Base-by-base conservation (phyloP, 2,888 invertebrate species). In the Drosophila putrida region DNA sequence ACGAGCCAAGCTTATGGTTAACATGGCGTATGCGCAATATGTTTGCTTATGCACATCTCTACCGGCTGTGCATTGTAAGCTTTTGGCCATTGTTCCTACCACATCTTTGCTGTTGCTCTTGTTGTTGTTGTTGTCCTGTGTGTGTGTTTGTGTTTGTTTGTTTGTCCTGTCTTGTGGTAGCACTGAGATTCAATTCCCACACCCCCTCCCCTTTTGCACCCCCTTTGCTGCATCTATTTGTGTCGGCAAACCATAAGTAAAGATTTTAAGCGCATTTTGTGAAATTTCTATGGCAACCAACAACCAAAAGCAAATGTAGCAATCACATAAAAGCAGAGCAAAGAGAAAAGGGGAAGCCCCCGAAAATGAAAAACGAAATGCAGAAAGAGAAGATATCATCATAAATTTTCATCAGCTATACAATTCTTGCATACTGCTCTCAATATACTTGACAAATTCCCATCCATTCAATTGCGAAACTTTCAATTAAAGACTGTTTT, bases 11-110 rank as follows among this genome's bases (percentile, higher is more conserved):
- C 90, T 76, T 88, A 75, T 69, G 88, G 90, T 71, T 85, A 83
- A 90, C 90, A 87, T 88, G 81, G 85, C 90, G 80, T 88, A 88
- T 88, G 81, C 75, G 75, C 90, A 90, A 89, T 85, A 75, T 90
- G 80, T 88, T 86, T 88, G 78, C 78, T 65, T 71, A 55, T 64
- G 65, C 78, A 82, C 68, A 71, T 69, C 60, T 73, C 61, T 54
- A 66, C 49, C 55, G 50, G 20, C 62, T 57, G 47, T 64, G 39
- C 63, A 75, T 63, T 69, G 65, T 69, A 66, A 70, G 64, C 61
- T 61, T 66, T 75, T 46, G 60, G 50, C 51, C 58, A 68, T 68
- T 74, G 55, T 43, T 67, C 27, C 15, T 55, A 53, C 25, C 39
- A 20, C 20, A 20, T 20, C 20, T 20, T 20, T 20, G 20, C 20